Percentiles rank a stretch among this genome's conserved stretches.
Evolutionary conservation across 2,888 invertebrate genomes (phyloP).

Genomic region (Clusia tigrina): DNA sequence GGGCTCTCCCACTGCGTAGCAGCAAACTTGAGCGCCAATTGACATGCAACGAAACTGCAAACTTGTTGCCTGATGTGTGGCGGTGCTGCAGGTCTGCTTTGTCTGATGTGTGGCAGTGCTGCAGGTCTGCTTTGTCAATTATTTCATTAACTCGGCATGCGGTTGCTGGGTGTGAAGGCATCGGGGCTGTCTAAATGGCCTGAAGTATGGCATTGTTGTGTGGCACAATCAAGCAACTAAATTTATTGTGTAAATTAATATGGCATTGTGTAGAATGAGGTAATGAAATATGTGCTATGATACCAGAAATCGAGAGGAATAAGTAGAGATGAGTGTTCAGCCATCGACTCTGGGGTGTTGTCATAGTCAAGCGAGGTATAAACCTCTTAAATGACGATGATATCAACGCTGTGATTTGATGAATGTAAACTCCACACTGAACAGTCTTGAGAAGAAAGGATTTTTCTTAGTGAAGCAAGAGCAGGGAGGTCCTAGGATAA

Average conservation of each 20-base stretch:
- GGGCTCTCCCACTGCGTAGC: neutral
- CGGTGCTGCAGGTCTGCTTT: neutral
- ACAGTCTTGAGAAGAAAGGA: no score
- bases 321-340: no score
- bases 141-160: constrained; percentile 1
- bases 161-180: neutral
- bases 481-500: no score
- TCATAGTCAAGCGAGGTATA: no score
- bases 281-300: no score
- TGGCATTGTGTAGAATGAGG: no score
- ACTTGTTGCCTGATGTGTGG: neutral
- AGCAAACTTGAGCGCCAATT: neutral
- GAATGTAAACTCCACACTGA: no score
- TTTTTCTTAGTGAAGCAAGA: no score
- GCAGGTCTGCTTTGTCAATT: constrained; percentile 7
- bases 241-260: neutral
- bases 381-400: no score
- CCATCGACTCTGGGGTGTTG: no score
- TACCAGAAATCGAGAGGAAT: no score
- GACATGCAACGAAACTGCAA: neutral
- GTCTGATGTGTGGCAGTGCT: neutral
- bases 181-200: neutral
- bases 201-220: neutral
- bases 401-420: no score
- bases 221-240: constrained; percentile 2